Evolutionary conservation across 2,797 vertebrate genomes (phyloP).

Genomic region (Cuniculus paca): DNA sequence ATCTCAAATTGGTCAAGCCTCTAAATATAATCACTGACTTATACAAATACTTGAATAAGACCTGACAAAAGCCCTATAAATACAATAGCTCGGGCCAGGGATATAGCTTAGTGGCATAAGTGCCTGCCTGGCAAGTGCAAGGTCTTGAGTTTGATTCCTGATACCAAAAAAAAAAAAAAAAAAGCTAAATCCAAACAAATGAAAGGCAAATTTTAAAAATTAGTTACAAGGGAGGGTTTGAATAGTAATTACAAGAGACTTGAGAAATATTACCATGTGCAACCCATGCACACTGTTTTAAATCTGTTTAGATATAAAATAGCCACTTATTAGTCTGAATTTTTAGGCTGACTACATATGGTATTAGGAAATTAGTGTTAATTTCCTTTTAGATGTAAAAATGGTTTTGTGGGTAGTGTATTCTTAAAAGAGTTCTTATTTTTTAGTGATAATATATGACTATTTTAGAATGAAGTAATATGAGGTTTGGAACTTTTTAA

Average conservation of each 20-base stretch:
- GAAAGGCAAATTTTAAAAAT: background rate
- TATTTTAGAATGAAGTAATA: slow-evolving; percentile 38
- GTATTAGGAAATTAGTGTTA: slow-evolving; percentile 17
- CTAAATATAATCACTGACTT: background rate
- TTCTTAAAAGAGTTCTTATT: background rate
- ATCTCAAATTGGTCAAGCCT: background rate
- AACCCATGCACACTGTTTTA: background rate
- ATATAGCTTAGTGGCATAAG: no score
- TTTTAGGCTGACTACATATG: background rate
- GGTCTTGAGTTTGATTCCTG: no score
- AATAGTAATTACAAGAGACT: background rate
- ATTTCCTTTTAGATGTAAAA: slow-evolving; percentile 5
- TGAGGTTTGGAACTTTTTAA: background rate
- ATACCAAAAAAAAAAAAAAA: no score
- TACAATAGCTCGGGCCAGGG: background rate
- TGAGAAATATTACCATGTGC: background rate
- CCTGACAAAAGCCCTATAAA: background rate
- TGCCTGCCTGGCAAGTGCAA: no score
- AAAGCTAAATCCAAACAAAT: background rate
- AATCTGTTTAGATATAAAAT: background rate
- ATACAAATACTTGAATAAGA: background rate
- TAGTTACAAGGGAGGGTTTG: background rate
- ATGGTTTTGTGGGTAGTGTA: background rate
- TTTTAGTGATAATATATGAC: background rate
- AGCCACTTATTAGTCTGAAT: slow-evolving; percentile 4